Percentiles rank a stretch among this genome's conserved stretches.
phyloP scores from a whole-genome alignment of 1,140 invertebrate species.

The Aplysia californica region DNA sequence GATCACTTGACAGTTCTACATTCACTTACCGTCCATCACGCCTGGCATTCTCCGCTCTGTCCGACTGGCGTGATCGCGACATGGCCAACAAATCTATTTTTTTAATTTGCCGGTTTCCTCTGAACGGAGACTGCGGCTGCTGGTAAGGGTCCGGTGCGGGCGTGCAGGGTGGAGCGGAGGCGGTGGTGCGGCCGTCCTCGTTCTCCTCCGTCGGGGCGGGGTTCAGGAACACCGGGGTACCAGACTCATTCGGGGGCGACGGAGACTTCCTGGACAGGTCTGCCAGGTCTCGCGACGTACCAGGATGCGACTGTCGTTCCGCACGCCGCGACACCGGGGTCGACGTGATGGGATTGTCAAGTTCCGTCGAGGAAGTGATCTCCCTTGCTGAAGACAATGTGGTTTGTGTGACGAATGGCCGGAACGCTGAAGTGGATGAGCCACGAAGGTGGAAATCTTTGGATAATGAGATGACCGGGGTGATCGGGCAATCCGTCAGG shows the following conservation, averaged over 20 bases:
- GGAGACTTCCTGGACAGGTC: too few relatives aligned
- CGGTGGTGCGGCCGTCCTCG: conserved; percentile 24
- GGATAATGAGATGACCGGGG: not conserved
- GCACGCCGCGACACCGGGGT: not conserved
- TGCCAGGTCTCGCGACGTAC: too few relatives aligned
- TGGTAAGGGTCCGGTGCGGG: conserved; percentile 15
- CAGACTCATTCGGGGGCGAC: too few relatives aligned
- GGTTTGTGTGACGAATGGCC: conserved; percentile 12
- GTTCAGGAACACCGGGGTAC: too few relatives aligned
- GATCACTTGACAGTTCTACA: too few relatives aligned
- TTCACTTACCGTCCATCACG: conserved; percentile 23
- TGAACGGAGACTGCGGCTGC: conserved; percentile 25
- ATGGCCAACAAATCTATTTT: conserved; percentile 23
- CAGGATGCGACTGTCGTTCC: too few relatives aligned
- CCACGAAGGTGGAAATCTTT: conserved; percentile 15
- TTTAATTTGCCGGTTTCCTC: conserved; percentile 21
- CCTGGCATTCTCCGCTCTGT: conserved; percentile 25
- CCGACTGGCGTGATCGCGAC: conserved; percentile 27
- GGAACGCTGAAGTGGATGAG: conserved; percentile 21
- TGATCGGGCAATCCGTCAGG: not conserved
- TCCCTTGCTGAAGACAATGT: not conserved
- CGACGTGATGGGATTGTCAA: conserved; percentile 5
- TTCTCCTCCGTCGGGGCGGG: conserved; percentile 17
- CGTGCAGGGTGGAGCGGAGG: conserved; percentile 26
- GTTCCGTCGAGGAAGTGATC: not conserved